phyloP scores from a whole-genome alignment of 2,113 vertebrate genomes.

The Amblyornis subalaris region DNA sequence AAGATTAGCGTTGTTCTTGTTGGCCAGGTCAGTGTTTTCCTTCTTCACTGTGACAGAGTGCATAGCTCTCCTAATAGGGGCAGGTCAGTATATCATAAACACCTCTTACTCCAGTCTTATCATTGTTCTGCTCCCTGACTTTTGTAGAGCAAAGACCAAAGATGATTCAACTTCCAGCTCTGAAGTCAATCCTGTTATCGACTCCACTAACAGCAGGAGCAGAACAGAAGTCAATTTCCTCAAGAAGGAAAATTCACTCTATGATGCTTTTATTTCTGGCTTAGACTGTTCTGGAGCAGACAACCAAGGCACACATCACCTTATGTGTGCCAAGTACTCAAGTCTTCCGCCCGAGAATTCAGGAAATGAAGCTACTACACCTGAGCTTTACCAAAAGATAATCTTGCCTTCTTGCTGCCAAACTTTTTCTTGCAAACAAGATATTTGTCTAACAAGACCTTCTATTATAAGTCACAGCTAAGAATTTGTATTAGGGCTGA shows the following conservation, averaged over 20 bases:
- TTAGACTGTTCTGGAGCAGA: neutral
- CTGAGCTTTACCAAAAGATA: neutral
- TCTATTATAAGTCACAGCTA: neutral
- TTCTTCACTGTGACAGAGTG: neutral
- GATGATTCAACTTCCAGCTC: neutral
- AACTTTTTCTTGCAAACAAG: rapidly evolving
- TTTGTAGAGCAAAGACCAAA: neutral
- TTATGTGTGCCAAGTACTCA: neutral
- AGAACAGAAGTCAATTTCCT: neutral
- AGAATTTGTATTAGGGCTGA: neutral
- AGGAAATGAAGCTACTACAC: neutral
- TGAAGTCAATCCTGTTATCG: neutral
- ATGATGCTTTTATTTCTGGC: neutral
- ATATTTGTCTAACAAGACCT: neutral
- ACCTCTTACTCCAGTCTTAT: neutral
- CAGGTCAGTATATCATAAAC: neutral
- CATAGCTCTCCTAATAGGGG: neutral
- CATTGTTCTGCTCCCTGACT: neutral
- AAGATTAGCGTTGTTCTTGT: neutral
- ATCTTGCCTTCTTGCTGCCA: neutral
- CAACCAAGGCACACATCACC: neutral
- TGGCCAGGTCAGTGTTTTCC: neutral
- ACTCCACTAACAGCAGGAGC: neutral
- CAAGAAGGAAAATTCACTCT: neutral
- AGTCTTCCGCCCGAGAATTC: neutral